Evolutionary conservation across 2,888 invertebrate genomes (phyloP), one percentile per base, ranked within the genome.

Genomic region (Alitta virens): DNA sequence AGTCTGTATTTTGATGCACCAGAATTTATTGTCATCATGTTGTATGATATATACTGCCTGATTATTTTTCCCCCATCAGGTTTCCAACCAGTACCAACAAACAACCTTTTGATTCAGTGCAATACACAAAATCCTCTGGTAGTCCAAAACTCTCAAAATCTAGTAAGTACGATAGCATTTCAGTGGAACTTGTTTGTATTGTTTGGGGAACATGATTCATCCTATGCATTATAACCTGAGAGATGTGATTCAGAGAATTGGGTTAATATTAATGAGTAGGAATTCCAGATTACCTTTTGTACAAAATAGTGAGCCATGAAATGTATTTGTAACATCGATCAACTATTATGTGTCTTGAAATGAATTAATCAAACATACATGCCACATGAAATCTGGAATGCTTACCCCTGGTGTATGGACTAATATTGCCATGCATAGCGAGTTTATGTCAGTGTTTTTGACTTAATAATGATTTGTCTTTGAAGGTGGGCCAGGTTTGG

Each of bases 71-170:
- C 46, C 9, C 43, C 16, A 25, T 7, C 64, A 77, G 77, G 57
- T 79, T 79, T 70, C 79, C 79, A 12, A 69, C 73, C 24, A 77
- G 77, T 62, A 69, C 71, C 26, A 71, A 66, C n/a, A 76, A 74
- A 63, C 76, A 76, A 63, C 75, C 78, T 26, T 76, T 78, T 73
- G 79, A 79, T 67, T 75, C 77, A 7, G 74, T 78, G 16, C 75
- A 78, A 51, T 55, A 40, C 25, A 38, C 53, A 0, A 23, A 12
- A n/a, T 27, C 52, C 16, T 33, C 40, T 21, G 50, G 56, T 50
- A 50, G 50, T n/a, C 14, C 40, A 9, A 9, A 40, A 16, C 12
- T 40, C 12, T 40, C 50, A 9, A 50, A 50, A 50, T 50, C 50
- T 14, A 21, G 50, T 50, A n/a, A 14, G 21, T 50, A 9, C 7